Percentiles rank a stretch among this genome's conserved stretches.
Conservation (phyloP, 2,797 vertebrate genomes). For the Chaenodraco wilsoni region DNA sequence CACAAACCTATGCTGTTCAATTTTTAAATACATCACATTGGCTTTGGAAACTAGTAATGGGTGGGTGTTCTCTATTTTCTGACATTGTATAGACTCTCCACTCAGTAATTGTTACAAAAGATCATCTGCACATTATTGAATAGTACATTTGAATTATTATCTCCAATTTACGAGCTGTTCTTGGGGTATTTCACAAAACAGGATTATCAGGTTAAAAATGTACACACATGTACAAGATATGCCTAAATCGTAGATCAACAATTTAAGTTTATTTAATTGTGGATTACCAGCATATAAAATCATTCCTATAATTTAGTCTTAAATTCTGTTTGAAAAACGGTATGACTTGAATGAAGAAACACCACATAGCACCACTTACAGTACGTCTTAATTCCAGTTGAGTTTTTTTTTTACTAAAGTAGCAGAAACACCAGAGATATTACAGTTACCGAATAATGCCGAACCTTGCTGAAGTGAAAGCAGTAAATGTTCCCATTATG, state of each 20-base stretch:
- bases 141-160: no score
- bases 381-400: neutral
- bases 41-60: neutral
- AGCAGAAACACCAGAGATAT: neutral
- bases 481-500: neutral
- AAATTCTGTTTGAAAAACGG: neutral
- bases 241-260: neutral
- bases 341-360: neutral
- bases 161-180: no score
- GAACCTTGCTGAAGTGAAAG: neutral
- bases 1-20: neutral
- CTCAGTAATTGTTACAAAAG: no score
- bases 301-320: neutral
- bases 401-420: neutral
- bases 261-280: neutral
- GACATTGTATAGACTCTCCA: neutral
- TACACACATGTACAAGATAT: neutral
- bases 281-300: neutral
- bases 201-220: no score
- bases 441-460: neutral
- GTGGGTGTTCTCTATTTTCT: neutral
- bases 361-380: neutral
- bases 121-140: no score
- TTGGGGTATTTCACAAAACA: no score
- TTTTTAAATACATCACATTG: neutral